These are phyloP conservation scores for Beris morrisii DNA, from an alignment of 2,888 invertebrate genomes.

Conservation along the genomic window DNA sequence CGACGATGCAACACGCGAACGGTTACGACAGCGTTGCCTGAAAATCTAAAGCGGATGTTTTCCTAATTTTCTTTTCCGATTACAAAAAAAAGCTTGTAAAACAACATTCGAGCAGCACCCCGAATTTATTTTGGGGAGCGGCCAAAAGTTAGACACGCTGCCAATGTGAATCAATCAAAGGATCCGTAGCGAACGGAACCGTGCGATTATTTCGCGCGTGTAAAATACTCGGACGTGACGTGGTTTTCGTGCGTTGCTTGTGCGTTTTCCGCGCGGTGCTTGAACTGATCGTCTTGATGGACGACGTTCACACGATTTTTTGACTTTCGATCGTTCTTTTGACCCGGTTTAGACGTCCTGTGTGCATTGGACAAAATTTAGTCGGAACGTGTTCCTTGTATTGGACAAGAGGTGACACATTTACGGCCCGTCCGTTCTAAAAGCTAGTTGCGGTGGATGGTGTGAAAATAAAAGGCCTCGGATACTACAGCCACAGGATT, in stretches of 20 bases:
- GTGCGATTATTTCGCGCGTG: neutral
- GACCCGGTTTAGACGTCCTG: neutral
- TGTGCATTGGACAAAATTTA: constrained; percentile 17
- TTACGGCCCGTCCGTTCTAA: constrained; percentile 29
- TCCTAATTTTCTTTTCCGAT: too few species aligned
- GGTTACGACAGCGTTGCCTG: too few species aligned
- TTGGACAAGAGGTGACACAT: constrained; percentile 37
- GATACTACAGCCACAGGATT: constrained; percentile 41
- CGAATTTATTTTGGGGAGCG: constrained; percentile 26
- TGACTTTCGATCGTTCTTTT: neutral
- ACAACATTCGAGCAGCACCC: too few species aligned
- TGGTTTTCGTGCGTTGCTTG: neutral
- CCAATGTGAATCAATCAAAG: too few species aligned
- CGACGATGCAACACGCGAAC: too few species aligned
- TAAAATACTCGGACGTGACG: neutral
- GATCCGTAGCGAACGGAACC: too few species aligned
- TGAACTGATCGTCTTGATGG: neutral
- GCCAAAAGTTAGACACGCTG: neutral
- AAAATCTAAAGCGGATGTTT: too few species aligned
- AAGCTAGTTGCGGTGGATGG: constrained; percentile 42
- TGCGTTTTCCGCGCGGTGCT: neutral
- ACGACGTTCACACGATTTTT: neutral
- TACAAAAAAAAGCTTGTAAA: too few species aligned
- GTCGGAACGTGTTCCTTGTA: constrained; percentile 21
- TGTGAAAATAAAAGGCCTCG: constrained; percentile 46